Base-by-base conservation (phyloP, 2,113 vertebrate species). In the Lontra canadensis region DNA sequence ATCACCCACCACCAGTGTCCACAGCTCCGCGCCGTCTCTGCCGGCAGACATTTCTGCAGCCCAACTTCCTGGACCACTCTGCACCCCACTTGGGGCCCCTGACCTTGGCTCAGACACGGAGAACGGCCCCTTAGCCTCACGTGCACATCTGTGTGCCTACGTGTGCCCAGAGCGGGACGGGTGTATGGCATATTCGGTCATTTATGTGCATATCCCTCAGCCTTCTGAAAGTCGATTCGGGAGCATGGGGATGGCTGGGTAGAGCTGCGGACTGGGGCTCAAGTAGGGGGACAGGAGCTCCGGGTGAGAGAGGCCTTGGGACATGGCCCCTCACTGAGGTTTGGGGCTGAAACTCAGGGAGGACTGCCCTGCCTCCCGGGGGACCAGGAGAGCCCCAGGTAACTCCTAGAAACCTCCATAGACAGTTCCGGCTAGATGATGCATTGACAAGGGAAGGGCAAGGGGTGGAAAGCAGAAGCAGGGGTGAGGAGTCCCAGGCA, bases 141-240 rank as follows among this genome's bases (percentile, higher is more conserved):
- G 5, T 9, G 20, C 26, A 0, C 1, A 36, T 26, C 59, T 15
- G 42, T 1, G 8, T 13, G 79, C 67, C 39, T 8, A 3, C 12
- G 21, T 0, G 3, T 23, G 26, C 10, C 2, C 8, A 1, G 0
- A 17, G 65, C 3, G 15, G 4, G 2, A 8, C 11, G 25, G 4
- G 36, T 29, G 52, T 59, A 42, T 7, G 0, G 92, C 5, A 1
- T 11, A 7, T 2, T 10, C 6, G 1, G 1, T 17, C 31, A 5
- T 4, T 73, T n/a, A 49, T 1, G 39, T 12, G 20, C 26, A 3
- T 9, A 6, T 18, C 42, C 80, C 26, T 79, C 34, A 17, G 1
- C 47, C 49, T 71, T n/a, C 65, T 23, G 39, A n/a, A 59, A 6
- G 49, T 26, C 39, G 1, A 0, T 5, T 23, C 10, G 20, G 36